Evolutionary conservation across 1,140 invertebrate species (phyloP), one percentile per base, ranked within the genome.

Genomic region (Eumeta japonica): DNA sequence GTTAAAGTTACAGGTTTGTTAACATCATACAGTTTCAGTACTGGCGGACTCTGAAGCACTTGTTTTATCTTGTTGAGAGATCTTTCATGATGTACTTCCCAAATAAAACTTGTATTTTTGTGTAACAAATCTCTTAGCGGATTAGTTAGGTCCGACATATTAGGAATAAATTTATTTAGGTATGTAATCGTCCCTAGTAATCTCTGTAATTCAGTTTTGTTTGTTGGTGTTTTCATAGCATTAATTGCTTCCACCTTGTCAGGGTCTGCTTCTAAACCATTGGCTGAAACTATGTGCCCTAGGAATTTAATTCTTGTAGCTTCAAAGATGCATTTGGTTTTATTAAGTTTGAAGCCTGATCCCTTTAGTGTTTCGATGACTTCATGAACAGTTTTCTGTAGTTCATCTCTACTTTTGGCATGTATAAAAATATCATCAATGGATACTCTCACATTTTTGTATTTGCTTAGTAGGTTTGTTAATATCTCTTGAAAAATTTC

Each of bases 231-330:
- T 24, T 5, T 5, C 20, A 24, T 24, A n/a, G 5, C n/a, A 7
- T 24, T 24, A 7, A 24, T 24, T 14, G 60, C 61, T n/a, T 51
- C 39, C 1, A 74, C 42, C 39, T 75, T 76, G 3, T 48, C 41
- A 7, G 54, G 56, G 43, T 74, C 65, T 19, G 58, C 44, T 29
- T 46, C 43, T 3, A 78, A 41, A 5, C 75, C 75, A 10, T 63
- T 41, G 17, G 33, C 33, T 12, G 51, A 45, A 3, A 79, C 47
- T n/a, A 58, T 46, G 34, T 70, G 59, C 3, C 74, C 75, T 15
- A 77, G 35, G 48, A 63, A 74, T 39, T 55, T 61, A 2, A 73
- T 40, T 38, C 46, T 44, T 32, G 27, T 35, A 17, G 48, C 37
- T 29, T 43, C 39, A 46, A 70, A 58, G 11, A 46, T 15, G 43